These are phyloP conservation scores for Anthopleura xanthogrammica DNA, from an alignment of 92 coral and sea anemone species.

Conservation along the genomic window DNA sequence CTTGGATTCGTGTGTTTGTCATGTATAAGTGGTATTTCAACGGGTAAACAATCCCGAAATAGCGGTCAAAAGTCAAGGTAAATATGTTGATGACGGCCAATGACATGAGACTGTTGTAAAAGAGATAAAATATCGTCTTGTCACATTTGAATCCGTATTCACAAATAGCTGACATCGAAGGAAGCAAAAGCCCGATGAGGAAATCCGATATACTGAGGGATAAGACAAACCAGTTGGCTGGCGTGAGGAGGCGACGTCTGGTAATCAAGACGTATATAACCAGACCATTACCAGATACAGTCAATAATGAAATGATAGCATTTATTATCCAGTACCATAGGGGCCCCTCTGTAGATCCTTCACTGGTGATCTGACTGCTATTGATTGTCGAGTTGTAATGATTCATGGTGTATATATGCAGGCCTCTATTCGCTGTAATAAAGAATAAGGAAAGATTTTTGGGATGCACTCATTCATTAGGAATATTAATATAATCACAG, in stretches of 20 bases:
- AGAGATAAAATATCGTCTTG: conserved; percentile 3
- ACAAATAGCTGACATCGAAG: conserved; percentile 33
- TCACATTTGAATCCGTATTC: conserved; percentile 12
- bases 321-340: conserved; percentile 17
- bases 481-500: too few relatives aligned
- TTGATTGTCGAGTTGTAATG: neutral
- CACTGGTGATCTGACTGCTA: neutral
- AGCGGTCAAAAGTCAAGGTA: conserved; percentile 57
- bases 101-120: conserved; percentile 45
- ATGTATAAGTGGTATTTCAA: conserved; percentile 38
- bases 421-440: neutral
- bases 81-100: conserved; percentile 48
- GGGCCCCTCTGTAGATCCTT: neutral
- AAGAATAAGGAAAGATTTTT: too few relatives aligned
- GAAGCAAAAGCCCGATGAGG: conserved; percentile 29
- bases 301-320: neutral
- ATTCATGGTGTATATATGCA: neutral
- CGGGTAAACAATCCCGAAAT: conserved; percentile 54
- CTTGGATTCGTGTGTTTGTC: conserved; percentile 27
- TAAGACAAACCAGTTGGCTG: conserved; percentile 42
- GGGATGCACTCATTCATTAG: too few relatives aligned
- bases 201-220: conserved; percentile 32
- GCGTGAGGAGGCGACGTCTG: conserved; percentile 34
- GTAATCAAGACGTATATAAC: conserved; percentile 32
- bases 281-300: conserved; percentile 33